Conservation (phyloP, 2,113 vertebrate species). For the Nettapus auritus region DNA sequence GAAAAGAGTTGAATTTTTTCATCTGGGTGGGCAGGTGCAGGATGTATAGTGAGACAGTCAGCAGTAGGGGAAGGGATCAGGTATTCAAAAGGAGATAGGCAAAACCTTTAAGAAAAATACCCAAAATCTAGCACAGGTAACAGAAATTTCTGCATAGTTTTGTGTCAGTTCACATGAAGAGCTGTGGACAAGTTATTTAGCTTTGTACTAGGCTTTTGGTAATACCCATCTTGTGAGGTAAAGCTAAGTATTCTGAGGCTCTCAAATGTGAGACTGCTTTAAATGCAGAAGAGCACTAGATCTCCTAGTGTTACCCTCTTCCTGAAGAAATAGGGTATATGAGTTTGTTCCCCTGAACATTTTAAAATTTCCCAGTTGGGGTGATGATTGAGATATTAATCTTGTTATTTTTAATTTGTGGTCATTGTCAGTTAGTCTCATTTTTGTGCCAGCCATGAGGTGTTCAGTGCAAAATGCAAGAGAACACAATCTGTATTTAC, state of each 20-base stretch:
- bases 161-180: neutral
- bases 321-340: neutral
- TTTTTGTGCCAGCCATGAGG: neutral
- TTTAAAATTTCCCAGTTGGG: neutral
- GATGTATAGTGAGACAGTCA: rapidly evolving
- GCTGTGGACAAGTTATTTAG: neutral
- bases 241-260: neutral
- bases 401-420: neutral
- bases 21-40: neutral
- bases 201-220: neutral
- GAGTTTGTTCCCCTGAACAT: neutral
- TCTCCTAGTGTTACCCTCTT: neutral
- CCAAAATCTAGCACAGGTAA: neutral
- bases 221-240: neutral
- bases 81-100: neutral
- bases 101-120: neutral
- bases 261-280: neutral
- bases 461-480: neutral
- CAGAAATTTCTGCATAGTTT: neutral
- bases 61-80: neutral
- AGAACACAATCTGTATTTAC: neutral
- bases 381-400: neutral
- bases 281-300: neutral
- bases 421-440: neutral
- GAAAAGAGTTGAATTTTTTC: neutral